Base-by-base conservation (phyloP, 2,888 invertebrate species). In the Caenorhabditis doughertyi region DNA sequence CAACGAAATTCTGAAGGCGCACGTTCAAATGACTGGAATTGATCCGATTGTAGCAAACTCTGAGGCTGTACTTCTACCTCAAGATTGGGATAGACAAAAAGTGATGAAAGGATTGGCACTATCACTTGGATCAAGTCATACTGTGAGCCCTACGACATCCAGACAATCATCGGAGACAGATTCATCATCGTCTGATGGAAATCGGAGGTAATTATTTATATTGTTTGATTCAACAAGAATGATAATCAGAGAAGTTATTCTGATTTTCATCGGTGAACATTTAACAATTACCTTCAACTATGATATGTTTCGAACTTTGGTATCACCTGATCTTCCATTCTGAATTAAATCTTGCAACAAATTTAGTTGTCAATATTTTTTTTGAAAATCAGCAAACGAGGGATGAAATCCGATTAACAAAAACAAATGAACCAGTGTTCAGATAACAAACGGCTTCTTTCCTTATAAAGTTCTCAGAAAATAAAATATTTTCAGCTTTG, bases 91-190 rank as follows among this genome's bases (percentile, higher is more conserved):
- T 21, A 42, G 53, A 11, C 68, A 77, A 16, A 68, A 23, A 39
- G 60, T 60, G 9, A 77, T 70, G 62, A 70, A 42, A 21, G 68
- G 42, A 8, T 21, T 70, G 1, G 11, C 49, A 11, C 27, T 42
- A 1, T 53, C 55, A 4, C 21, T 58, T 0, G 70, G 65, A 16
- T 44, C 51, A 5, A 67, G 29, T 16, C 68, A 71, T 8, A 71
- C 58, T 51, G 68, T 72, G 0, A 85, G 85, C 29, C 87, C 87
- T 0, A 53, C 85, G 21, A 87, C 80, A 18, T 87, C 87, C 0
- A 58, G 87, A 18, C 81, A 85, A 35, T 85, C 85, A 3, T 84
- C 85, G 0, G 85, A 84, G 55, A 85, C 87, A 0, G 81, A 81
- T 58, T 84, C 85, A 2, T 84, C 81, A 3, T 84, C 74, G n/a